A percentile compares a stretch with the other conserved stretches of the same genome.
Evolutionary conservation across 2,888 invertebrate species (phyloP).

Genomic region (Epicampocera succincta): DNA sequence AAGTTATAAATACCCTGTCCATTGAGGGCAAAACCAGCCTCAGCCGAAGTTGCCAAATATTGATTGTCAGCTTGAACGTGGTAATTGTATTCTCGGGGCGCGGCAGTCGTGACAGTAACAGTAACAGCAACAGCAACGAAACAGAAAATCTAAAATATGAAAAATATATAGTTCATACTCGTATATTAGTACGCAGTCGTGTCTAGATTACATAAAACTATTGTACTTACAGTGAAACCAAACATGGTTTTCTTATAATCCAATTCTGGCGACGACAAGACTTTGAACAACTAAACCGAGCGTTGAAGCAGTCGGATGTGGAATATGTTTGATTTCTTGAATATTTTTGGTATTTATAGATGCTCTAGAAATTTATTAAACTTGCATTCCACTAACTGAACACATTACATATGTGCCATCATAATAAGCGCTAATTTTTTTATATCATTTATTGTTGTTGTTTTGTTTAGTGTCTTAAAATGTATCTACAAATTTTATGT

Average conservation of each 20-base stretch:
- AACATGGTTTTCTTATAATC: slow-evolving; percentile 72
- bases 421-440: slow-evolving; percentile 56
- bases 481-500: slow-evolving; percentile 6
- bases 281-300: slow-evolving; percentile 21
- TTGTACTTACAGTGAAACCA: slow-evolving; percentile 72
- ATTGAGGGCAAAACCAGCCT: slow-evolving; percentile 20
- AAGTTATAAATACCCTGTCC: slow-evolving; percentile 24
- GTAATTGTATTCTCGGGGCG: slow-evolving; percentile 80
- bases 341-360: slow-evolving; percentile 56
- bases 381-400: slow-evolving; percentile 43
- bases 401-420: not conserved
- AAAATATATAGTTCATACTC: not conserved
- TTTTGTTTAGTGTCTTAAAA: too few species aligned
- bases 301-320: slow-evolving; percentile 46
- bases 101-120: slow-evolving; percentile 76
- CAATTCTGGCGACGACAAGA: slow-evolving; percentile 16
- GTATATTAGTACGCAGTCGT: not conserved
- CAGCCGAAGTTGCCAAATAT: slow-evolving; percentile 63
- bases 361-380: slow-evolving; percentile 65
- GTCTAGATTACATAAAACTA: not conserved
- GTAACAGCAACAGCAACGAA: slow-evolving; percentile 77
- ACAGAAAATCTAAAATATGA: slow-evolving; percentile 76
- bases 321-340: slow-evolving; percentile 30
- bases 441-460: not conserved
- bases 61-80: slow-evolving; percentile 43